Base-by-base conservation (phyloP, 1,140 invertebrate genomes). In the Drosophila mayri region DNA sequence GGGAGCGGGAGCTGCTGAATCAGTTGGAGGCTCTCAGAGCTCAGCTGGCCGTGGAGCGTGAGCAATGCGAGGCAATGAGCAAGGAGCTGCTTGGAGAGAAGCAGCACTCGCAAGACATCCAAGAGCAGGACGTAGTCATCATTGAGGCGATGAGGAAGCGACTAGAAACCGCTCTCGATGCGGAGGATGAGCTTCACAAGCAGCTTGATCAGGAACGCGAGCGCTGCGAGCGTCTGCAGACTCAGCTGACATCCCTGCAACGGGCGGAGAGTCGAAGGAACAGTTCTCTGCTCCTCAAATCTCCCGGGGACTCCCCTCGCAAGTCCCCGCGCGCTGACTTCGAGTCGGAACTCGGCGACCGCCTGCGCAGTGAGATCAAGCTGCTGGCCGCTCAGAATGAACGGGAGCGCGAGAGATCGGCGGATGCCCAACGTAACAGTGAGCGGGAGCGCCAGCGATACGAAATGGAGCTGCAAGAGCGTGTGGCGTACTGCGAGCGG, bases 171-270 rank as follows among this genome's bases (percentile, higher is more conserved):
- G 93, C 94, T 0, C 92, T 95, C 62, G 94, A 95, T 38, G 94
- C 95, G 11, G 95, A 95, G 66, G 93, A 94, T 46, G 94, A 95
- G 64, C 91, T 96, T 37, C 94, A 95, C 65, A 95, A 94, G 64
- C 91, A 94, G 18, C 70, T 96, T 18, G 94, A 94, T 57, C 85
- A 94, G 20, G 93, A 94, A 16, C 93, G 94, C 44, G 93, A 93
- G 12, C 92, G 93, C 1, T 94, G 94, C 14, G 93, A 94, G 41
- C 93, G 94, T 16, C 75, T 96, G 0, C 94, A 92, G 22, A 88
- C 92, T 1, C 91, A 93, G 28, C 52, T 93, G 0, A 90, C 91
- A 0, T 72, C 90, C 3, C 52, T 92, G 25, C 92, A 93, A 22
- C 63, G 92, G 7, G 79, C 88, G 6, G 91, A 92, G 32, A 85